phyloP scores from a whole-genome alignment of 2,888 invertebrate species.

The Rotaria sp. region DNA sequence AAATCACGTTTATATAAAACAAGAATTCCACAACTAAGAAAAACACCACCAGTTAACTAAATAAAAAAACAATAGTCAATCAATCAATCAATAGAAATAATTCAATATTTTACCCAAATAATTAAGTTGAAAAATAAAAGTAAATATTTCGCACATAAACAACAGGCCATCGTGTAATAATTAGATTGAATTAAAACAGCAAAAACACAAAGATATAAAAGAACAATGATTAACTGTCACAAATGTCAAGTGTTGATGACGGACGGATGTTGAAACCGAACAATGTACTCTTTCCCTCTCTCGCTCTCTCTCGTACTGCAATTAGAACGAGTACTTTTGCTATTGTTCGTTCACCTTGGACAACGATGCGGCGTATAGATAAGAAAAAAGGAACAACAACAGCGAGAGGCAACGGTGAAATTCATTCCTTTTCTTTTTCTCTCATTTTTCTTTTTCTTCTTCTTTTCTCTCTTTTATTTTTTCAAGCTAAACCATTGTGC shows the following conservation, averaged over 20 bases:
- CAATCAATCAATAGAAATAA: neutral
- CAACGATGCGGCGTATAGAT: neutral
- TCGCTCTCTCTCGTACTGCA: neutral
- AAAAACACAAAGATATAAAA: neutral
- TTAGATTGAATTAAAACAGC: neutral
- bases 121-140: constrained; percentile 49
- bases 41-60: constrained; percentile 60
- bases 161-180: constrained; percentile 44
- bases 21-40: constrained; percentile 59
- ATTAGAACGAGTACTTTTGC: neutral
- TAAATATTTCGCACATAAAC: constrained; percentile 45
- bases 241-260: neutral
- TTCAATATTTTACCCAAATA: constrained; percentile 47
- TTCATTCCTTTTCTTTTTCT: neutral
- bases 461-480: neutral
- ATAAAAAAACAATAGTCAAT: constrained; percentile 30
- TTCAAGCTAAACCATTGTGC: neutral
- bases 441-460: neutral
- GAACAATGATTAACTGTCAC: neutral
- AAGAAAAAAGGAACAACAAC: neutral
- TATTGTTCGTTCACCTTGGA: constrained; percentile 15
- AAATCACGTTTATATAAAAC: constrained; percentile 19
- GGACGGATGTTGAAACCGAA: neutral
- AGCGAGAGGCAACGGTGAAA: neutral
- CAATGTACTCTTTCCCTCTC: neutral